Conservation (phyloP, 2,888 invertebrate species). For the Scrobipalpa costella region DNA sequence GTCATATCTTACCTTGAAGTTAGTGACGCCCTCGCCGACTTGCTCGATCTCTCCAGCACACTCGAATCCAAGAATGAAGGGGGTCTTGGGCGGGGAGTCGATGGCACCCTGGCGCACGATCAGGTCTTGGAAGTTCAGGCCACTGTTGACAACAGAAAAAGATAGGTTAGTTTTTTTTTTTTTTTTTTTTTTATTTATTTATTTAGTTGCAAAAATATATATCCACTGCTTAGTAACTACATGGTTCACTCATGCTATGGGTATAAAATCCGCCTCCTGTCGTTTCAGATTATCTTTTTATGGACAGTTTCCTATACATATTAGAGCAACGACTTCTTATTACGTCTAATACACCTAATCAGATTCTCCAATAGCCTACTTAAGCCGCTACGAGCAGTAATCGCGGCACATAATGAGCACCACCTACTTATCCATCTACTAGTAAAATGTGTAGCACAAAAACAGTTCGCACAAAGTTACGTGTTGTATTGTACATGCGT, state of each 20-base stretch:
- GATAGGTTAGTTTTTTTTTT: not conserved
- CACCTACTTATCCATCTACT: slow-evolving; percentile 23
- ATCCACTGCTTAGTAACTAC: not conserved
- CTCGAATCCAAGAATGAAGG: slow-evolving; percentile 93
- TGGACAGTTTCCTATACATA: not conserved
- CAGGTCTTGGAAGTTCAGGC: slow-evolving; percentile 93
- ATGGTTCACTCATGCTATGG: not conserved
- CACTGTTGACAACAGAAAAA: slow-evolving; percentile 83
- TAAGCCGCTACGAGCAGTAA: slow-evolving; percentile 5
- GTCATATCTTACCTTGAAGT: slow-evolving; percentile 84
- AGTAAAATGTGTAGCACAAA: slow-evolving; percentile 4
- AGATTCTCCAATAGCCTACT: slow-evolving; percentile 17
- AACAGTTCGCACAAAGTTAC: slow-evolving; percentile 17
- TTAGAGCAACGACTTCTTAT: slow-evolving; percentile 16
- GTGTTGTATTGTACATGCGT: slow-evolving; percentile 6
- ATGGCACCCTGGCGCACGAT: slow-evolving; percentile 94
- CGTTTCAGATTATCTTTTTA: slow-evolving; percentile 1
- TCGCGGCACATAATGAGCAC: slow-evolving; percentile 17
- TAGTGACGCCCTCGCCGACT: slow-evolving; percentile 89
- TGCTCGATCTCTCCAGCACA: slow-evolving; percentile 92
- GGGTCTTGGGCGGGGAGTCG: slow-evolving; percentile 93
- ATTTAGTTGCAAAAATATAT: too few relatives aligned
- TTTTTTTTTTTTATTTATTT: too few relatives aligned
- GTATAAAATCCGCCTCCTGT: not conserved
- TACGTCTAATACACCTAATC: slow-evolving; percentile 14